Conservation (phyloP, 2,113 vertebrate species). For the Lonchura striata region DNA sequence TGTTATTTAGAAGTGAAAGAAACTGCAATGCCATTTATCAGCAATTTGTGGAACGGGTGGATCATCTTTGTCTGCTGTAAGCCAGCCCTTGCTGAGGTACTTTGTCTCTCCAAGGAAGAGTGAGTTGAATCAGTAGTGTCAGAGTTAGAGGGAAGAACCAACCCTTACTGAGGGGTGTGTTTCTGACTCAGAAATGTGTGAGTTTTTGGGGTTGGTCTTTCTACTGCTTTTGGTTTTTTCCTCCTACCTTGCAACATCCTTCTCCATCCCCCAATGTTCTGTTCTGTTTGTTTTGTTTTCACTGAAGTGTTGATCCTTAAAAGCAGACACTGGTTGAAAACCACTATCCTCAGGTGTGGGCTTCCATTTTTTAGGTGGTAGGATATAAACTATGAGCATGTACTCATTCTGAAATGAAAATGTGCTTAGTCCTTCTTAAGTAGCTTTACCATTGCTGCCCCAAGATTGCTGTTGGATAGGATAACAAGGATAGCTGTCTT, state of each 20-base stretch:
- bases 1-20: background rate
- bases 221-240: accelerated
- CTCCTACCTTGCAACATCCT: accelerated
- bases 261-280: accelerated
- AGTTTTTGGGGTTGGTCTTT: background rate
- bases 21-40: background rate
- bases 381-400: background rate
- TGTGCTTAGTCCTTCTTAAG: background rate
- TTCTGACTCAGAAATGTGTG: background rate
- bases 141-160: background rate
- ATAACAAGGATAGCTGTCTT: background rate
- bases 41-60: background rate
- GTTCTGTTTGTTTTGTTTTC: background rate
- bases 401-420: background rate
- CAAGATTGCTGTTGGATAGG: background rate
- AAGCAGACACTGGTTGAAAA: background rate
- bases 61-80: background rate
- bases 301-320: background rate
- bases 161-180: background rate
- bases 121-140: background rate
- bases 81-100: background rate
- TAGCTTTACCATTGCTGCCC: background rate
- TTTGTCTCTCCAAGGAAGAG: background rate
- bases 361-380: background rate
- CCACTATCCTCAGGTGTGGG: background rate